Conservation (phyloP, 2,113 vertebrate species). For the Nycticryphes semicollaris region DNA sequence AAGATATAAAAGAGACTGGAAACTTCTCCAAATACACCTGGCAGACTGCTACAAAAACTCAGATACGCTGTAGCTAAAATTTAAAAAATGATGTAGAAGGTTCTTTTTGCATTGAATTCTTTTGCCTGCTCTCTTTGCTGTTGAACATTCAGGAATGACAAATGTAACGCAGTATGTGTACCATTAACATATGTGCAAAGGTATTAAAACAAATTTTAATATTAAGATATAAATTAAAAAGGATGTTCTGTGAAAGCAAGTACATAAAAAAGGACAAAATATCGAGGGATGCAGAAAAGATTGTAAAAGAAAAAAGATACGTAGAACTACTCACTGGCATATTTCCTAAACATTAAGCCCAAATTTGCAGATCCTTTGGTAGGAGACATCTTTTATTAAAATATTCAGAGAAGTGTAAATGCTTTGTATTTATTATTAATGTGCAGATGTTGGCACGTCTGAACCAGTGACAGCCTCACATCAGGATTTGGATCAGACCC, state of each 20-base stretch:
- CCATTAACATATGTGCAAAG: neutral
- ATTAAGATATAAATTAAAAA: neutral
- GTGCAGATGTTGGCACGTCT: neutral
- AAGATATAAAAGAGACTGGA: neutral
- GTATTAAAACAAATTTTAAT: neutral
- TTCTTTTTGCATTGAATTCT: neutral
- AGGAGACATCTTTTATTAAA: neutral
- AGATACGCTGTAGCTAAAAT: neutral
- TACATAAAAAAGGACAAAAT: neutral
- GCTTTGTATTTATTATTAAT: neutral
- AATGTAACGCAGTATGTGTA: neutral
- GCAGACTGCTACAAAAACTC: neutral
- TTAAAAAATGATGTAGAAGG: neutral
- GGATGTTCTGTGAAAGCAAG: neutral
- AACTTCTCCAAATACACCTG: neutral
- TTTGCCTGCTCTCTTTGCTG: neutral
- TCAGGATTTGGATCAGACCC: neutral
- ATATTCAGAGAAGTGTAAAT: neutral
- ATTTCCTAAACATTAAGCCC: neutral
- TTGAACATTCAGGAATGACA: neutral
- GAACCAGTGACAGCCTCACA: neutral
- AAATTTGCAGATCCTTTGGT: neutral
- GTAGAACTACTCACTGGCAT: neutral
- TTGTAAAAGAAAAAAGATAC: neutral
- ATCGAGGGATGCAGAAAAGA: neutral